Base-by-base conservation (phyloP, 2,797 vertebrate genomes). In the Karalla daura region DNA sequence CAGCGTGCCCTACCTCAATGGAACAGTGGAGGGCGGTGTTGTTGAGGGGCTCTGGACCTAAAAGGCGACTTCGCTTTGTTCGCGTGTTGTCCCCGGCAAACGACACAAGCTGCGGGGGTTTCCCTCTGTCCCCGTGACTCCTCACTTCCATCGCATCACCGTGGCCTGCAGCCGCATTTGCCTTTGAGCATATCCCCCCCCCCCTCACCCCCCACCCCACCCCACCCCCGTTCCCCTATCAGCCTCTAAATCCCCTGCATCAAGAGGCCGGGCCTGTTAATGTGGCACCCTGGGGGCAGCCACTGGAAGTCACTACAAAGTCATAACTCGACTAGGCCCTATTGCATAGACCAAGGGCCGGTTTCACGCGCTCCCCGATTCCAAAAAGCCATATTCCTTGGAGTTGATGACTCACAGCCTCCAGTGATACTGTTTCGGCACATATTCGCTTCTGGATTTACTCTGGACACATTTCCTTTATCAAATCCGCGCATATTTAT, bases 301-400 rank as follows among this genome's bases (percentile, higher is more conserved):
- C 7, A 32, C 20, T 12, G 59, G 60, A 86, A 84, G 81, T 81
- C 72, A 74, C 55, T 45, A 71, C 79, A 88, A 88, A 89, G 86
- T 85, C 85, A 81, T 5, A 68, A 50, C 74, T 74, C 46, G 74
- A 84, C 58, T 80, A 71, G 63, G 55, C 85, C 69, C 68, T n/a
- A 47, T 37, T 5, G 43, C 7, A 33, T 7, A 58, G 33, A 64
- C 21, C 15, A 15, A n/a, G n/a, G n/a, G n/a, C n/a, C n/a, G n/a
- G n/a, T n/a, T n/a, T n/a, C n/a, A n/a, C n/a, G n/a, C n/a, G n/a
- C n/a, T n/a, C n/a, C n/a, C n/a, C n/a, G n/a, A n/a, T n/a, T n/a
- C n/a, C 33, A 1, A 12, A 27, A 53, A 36, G 27, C 5, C 35
- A 37, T 8, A n/a, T 20, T 37, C 21, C 23, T 37, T 17, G 33